Conservation (phyloP, 2,888 invertebrate species). For the Chymomyza procnemis region DNA sequence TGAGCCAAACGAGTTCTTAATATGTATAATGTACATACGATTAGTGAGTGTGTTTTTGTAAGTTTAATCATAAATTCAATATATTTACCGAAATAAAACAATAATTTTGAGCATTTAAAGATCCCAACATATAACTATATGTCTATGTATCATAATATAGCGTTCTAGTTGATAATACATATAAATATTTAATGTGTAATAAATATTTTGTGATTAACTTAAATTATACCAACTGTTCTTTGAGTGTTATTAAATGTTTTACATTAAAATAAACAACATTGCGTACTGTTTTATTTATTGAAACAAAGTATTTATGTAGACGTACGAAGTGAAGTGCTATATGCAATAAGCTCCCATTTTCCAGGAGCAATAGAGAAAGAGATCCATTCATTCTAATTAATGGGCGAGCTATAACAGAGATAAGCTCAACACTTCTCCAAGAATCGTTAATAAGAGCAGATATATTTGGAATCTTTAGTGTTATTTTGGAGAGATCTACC, state of each 20-base stretch:
- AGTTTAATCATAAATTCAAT: constrained; percentile 43
- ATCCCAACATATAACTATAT: constrained; percentile 19
- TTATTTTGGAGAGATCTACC: no score
- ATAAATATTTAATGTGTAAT: constrained; percentile 30
- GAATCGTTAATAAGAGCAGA: no score
- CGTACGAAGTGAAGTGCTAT: no score
- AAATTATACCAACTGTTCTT: constrained; percentile 50
- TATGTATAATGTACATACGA: not conserved
- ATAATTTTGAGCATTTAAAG: constrained; percentile 54
- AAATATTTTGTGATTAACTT: constrained; percentile 49
- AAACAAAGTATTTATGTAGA: no score
- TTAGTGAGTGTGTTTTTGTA: not conserved
- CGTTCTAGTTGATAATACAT: constrained; percentile 1
- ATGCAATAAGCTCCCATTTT: no score
- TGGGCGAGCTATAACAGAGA: no score
- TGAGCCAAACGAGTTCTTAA: constrained; percentile 9
- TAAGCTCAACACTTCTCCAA: no score
- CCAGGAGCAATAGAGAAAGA: no score
- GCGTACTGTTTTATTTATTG: not conserved
- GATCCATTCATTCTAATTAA: no score
- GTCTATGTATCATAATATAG: constrained; percentile 26
- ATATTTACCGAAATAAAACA: constrained; percentile 9
- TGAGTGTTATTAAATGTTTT: constrained; percentile 11
- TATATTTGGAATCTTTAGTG: no score
- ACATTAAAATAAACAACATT: not conserved